Evolutionary conservation across 2,113 vertebrate species (phyloP), one percentile per base, ranked within the genome.

Genomic region (Sakesphorus luctuosus): DNA sequence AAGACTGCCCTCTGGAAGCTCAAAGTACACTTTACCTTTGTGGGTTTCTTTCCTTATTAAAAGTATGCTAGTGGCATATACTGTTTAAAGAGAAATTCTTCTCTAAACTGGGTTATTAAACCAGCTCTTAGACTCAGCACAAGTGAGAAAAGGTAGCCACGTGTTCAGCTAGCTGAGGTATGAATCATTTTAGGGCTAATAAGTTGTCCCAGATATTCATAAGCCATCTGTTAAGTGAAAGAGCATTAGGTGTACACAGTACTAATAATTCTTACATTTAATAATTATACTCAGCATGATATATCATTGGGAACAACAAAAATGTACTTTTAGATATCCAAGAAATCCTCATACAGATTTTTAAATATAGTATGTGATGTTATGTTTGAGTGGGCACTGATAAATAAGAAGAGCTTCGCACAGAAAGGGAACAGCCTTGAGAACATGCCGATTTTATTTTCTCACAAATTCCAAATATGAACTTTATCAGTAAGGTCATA

Each of bases 141-240:
- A 90, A 91, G 93, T 77, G 81, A 80, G 83, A 91, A 96, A 91
- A 95, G 67, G 91, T 80, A 92, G 67, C 94, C 94, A 88, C 90
- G 95, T 96, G 96, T 95, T 96, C 87, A 86, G 82, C 85, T 59
- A 74, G 38, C 85, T 67, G 79, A 91, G 74, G 50, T 83, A 90
- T 95, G 87, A 96, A 96, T 96, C 82, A 91, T 94, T 90, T 74
- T 68, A 86, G 65, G 90, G 80, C 79, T 94, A 91, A 38, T 59
- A 80, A 94, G 68, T 94, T 4, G 8, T 90, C 71, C 92, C 50
- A 86, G 55, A 94, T 91, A 96, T 94, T 95, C 90, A 77, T 85
- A 94, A 96, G 62, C 94, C 93, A 97, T 96, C 95, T 97, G 96
- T 86, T 95, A 77, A 77, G 55, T 84, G 68, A 90, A 83, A 80